Evolutionary conservation across 2,113 vertebrate genomes (phyloP).

Genomic region (Syrmaticus mikado): DNA sequence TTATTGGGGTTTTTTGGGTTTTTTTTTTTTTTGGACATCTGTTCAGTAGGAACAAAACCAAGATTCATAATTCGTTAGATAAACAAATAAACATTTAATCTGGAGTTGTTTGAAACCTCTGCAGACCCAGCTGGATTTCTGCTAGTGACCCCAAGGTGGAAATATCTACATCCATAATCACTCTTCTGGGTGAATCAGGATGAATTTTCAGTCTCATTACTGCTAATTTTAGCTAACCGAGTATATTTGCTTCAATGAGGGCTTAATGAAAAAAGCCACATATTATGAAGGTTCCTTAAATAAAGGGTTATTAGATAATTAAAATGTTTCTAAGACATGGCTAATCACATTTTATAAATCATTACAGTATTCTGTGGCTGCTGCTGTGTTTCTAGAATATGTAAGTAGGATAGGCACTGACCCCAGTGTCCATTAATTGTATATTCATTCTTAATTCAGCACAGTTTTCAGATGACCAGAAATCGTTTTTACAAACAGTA

Average conservation of each 20-base stretch:
- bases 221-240: slow-evolving; percentile 21
- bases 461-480: background rate
- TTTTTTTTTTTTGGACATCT: background rate
- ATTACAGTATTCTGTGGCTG: background rate
- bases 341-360: slow-evolving; percentile 1
- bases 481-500: background rate
- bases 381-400: background rate
- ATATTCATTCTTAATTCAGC: background rate
- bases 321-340: background rate
- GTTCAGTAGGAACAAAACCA: background rate
- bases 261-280: background rate
- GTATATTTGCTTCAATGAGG: background rate
- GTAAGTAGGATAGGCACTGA: background rate
- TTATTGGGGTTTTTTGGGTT: background rate
- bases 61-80: background rate
- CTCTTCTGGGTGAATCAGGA: background rate
- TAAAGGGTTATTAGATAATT: background rate
- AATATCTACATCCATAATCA: background rate
- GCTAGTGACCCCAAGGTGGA: slow-evolving; percentile 15
- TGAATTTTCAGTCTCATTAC: background rate
- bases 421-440: background rate
- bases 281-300: background rate
- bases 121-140: background rate
- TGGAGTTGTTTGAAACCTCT: background rate
- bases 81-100: slow-evolving; percentile 22